Evolutionary conservation across 2,888 invertebrate genomes (phyloP), one percentile per base, ranked within the genome.

Genomic region (Corythucha ciliata): DNA sequence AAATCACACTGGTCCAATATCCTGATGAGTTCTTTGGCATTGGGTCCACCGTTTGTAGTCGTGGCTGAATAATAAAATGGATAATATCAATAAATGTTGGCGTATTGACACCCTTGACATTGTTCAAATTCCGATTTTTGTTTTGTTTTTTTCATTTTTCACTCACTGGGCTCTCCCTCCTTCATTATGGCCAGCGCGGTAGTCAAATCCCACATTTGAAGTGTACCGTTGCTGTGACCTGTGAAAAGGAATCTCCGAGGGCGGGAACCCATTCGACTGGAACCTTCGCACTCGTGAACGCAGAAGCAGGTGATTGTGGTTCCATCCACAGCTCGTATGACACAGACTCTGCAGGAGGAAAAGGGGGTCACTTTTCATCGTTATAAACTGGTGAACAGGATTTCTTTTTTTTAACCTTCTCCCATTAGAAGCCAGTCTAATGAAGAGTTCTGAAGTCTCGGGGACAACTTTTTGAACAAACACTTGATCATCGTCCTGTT

Each of bases 151-250:
- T n/a, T n/a, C n/a, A n/a, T n/a, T n/a, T n/a, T n/a, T n/a, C n/a
- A n/a, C 53, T 61, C 64, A 73, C 73, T 70, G 65, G 69, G 67
- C 60, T 72, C 71, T 62, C 67, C 67, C 60, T 65, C 66, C 52
- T 73, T 71, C 14, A 78, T 75, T 58, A 84, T 76, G 70, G 94
- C 91, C 47, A 97, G 73, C 12, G 92, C 94, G 8, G 92, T 96
- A 12, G 93, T 93, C 55, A 98, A 75, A 72, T 98, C 97, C 96
- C 97, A 98, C 87, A 97, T 91, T 72, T 93, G 93, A 55, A 93
- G 83, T 34, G 86, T 85, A 41, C 94, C 93, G 60, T 87, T 91
- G 32, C 86, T 81, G 66, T 93, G 93, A 0, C 93, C 94, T 22
- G 92, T 92, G 59, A 94, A 81, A 63, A 94, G 80, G 65, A 91